These are phyloP conservation scores for Aurelia sp. DNA, from an alignment of 30 jellyfish, hydroid and myxozoan genomes.

Conservation along the genomic window DNA sequence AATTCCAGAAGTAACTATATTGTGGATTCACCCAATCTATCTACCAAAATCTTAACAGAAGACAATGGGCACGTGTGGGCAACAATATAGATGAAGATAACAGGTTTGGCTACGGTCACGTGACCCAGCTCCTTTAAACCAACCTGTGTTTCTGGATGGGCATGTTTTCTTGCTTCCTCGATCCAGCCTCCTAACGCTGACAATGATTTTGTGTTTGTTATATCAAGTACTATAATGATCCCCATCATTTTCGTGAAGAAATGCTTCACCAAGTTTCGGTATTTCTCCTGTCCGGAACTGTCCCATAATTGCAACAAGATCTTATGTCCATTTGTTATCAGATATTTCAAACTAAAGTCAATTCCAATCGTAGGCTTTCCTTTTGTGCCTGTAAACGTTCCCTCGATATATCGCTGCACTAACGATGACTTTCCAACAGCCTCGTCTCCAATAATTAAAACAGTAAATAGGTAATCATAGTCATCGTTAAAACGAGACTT, in stretches of 20 bases:
- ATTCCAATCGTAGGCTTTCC: constrained; percentile 55
- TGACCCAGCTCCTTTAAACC: not conserved
- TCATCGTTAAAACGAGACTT: constrained; percentile 21
- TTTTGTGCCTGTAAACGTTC: constrained; percentile 3
- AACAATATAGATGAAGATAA: not conserved
- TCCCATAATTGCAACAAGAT: constrained; percentile 71
- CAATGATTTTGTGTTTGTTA: constrained; percentile 42
- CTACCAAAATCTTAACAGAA: no score
- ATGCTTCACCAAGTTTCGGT: constrained; percentile 47
- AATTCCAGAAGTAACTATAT: no score
- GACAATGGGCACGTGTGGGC: not conserved
- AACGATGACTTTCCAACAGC: constrained; percentile 46
- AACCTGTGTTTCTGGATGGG: constrained; percentile 49
- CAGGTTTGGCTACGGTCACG: no score
- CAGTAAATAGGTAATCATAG: constrained; percentile 57
- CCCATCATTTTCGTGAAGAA: constrained; percentile 60
- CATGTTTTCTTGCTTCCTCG: constrained; percentile 29
- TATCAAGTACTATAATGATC: constrained; percentile 42
- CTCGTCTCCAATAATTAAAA: constrained; percentile 44
- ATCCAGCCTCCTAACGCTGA: constrained; percentile 64
- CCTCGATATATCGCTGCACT: constrained; percentile 30
- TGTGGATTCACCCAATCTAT: no score
- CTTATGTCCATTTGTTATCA: constrained; percentile 13
- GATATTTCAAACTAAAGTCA: constrained; percentile 48
- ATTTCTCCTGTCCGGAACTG: constrained; percentile 61